Base-by-base conservation (phyloP, 2,113 vertebrate genomes). In the Thermophis baileyi region DNA sequence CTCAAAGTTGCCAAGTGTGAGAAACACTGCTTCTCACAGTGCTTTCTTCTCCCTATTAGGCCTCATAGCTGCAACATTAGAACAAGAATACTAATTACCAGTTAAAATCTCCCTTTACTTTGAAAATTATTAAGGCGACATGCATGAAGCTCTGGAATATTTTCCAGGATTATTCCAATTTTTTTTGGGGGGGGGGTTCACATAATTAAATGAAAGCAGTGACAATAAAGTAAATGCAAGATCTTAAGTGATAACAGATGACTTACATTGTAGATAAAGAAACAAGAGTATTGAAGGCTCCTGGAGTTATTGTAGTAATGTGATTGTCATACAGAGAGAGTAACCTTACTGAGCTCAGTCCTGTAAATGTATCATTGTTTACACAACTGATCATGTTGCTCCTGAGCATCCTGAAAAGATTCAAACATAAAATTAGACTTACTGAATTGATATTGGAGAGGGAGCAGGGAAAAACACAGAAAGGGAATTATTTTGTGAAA, bases 211-310 rank as follows among this genome's bases (percentile, higher is more conserved):
- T 55, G 44, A 74, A 44, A 81, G 9, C 24, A 92, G 9, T 9
- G 27, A 88, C 53, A 46, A 30, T 30, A 88, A 89, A 25, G 49
- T 50, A 89, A 89, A 89, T 54, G 2, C 35, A 92, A 54, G 25
- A 81, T 51, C 54, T 55, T 47, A 74, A 46, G 49, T 81, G 35
- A 81, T 11, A 81, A 63, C 55, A 94, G 27, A 40, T 18, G 74
- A 98, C 99, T 99, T 95, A 99, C 99, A 99, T 99, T 94, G 99
- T 99, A 69, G 99, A 99, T 95, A 99, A 97, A 87, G 99, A 99
- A 95, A 99, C 98, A 6, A 99, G 98, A 0, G 99, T 99, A 97
- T 97, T 98, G 97, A 99, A 99, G 96, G 99, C 98, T 95, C 99
- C 99, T 0, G 99, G 99, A 90, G 98, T 98, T 95, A 99, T 98